A percentile compares a stretch with the other conserved stretches of the same genome.
These are phyloP conservation scores for Hormiphora californensis DNA, from an alignment of 37 sponge, comb jelly and placozoan genomes.

Conservation along the genomic window DNA sequence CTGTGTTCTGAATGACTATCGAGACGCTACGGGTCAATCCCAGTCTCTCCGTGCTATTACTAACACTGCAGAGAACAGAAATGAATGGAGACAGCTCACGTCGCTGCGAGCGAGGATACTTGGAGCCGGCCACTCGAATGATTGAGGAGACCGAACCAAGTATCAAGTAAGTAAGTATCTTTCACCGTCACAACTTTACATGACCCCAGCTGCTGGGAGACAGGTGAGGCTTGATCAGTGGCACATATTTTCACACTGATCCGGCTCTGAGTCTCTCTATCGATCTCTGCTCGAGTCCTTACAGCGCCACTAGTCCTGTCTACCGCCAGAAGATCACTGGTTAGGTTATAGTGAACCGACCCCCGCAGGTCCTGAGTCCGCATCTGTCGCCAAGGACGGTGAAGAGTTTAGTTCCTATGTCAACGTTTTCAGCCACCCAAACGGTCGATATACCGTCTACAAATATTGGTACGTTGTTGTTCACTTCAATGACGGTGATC, in stretches of 20 bases:
- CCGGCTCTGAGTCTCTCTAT: not conserved
- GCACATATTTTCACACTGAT: not conserved
- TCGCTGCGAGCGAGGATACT: too few species aligned
- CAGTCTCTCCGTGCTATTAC: too few species aligned
- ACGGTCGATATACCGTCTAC: not conserved
- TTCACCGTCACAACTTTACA: not conserved
- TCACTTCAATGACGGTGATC: conserved; percentile 41
- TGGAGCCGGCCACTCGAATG: too few species aligned
- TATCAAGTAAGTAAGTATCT: too few species aligned
- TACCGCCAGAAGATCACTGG: too few species aligned
- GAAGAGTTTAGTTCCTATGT: not conserved
- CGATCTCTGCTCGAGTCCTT: not conserved
- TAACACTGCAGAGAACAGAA: too few species aligned
- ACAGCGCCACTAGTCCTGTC: too few species aligned
- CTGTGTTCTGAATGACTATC: too few species aligned
- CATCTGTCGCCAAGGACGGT: conserved; percentile 2
- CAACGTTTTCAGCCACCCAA: not conserved
- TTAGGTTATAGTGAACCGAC: too few species aligned
- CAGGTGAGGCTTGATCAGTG: conserved; percentile 48
- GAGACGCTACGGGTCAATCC: too few species aligned
- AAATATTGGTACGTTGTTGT: conserved; percentile 42
- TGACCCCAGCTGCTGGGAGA: not conserved
- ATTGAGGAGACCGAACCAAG: too few species aligned
- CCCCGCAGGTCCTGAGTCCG: conserved; percentile 31
- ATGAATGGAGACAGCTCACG: too few species aligned